phyloP scores from a whole-genome alignment of 2,888 invertebrate species.

The Dasysyrphus tricinctus region DNA sequence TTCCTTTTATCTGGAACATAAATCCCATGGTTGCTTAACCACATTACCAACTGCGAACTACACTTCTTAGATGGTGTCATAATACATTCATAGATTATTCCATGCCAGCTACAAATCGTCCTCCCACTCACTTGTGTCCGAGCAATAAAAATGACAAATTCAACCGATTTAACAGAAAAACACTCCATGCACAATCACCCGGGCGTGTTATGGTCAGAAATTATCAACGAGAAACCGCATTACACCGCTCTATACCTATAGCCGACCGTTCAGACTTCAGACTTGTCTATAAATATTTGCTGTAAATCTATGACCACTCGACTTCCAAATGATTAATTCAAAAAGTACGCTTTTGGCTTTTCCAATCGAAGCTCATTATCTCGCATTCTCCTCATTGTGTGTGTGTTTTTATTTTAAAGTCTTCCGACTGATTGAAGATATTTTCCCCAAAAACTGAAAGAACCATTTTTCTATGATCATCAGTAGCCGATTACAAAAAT shows the following conservation, averaged over 20 bases:
- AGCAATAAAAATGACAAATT: conserved; percentile 73
- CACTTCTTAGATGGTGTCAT: conserved; percentile 54
- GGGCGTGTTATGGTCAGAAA: conserved; percentile 30
- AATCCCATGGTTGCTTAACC: conserved; percentile 37
- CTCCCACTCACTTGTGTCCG: conserved; percentile 55
- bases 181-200: conserved; percentile 48
- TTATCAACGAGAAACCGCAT: conserved; percentile 53
- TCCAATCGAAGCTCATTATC: conserved; percentile 60
- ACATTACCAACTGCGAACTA: conserved; percentile 53
- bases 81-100: conserved; percentile 55
- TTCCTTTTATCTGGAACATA: conserved; percentile 2
- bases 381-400: conserved; percentile 1
- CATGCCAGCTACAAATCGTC: conserved; percentile 64
- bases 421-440: conserved; percentile 67
- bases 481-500: conserved; percentile 63
- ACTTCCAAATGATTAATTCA: conserved; percentile 23
- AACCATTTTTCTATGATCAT: conserved; percentile 68
- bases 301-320: conserved; percentile 5
- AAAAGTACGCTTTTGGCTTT: conserved; percentile 3
- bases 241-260: not conserved
- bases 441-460: conserved; percentile 54
- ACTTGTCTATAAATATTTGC: not conserved
- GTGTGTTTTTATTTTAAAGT: conserved; percentile 9
- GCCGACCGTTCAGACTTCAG: not conserved
- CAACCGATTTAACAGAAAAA: conserved; percentile 56